These are phyloP conservation scores for Megamerina dolium DNA, from an alignment of 2,888 invertebrate species.

Conservation along the genomic window DNA sequence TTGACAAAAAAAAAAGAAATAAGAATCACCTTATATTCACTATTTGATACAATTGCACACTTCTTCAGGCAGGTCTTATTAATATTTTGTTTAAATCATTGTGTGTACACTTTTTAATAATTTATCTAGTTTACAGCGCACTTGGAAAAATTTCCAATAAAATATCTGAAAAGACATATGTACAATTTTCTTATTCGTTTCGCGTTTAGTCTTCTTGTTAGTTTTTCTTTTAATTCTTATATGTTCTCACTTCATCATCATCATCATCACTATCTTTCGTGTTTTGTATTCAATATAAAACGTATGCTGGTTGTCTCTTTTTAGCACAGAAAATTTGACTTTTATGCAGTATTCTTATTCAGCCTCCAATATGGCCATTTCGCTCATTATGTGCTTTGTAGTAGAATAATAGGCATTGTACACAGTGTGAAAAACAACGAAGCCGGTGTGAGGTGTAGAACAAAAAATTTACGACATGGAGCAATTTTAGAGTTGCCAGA, in stretches of 20 bases:
- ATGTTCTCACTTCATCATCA: neutral
- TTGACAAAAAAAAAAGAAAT: constrained; percentile 14
- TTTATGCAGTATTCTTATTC: neutral
- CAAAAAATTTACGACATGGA: constrained; percentile 4
- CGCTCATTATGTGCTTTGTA: too few relatives aligned
- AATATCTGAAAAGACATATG: constrained; percentile 8
- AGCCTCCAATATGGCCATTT: neutral
- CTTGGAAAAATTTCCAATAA: constrained; percentile 1
- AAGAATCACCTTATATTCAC: too few relatives aligned
- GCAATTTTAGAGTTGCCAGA: neutral
- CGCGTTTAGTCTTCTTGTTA: too few relatives aligned
- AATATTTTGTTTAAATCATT: neutral
- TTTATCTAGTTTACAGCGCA: neutral
- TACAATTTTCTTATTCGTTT: constrained; percentile 6
- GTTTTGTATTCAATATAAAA: neutral
- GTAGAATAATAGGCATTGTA: constrained; percentile 8
- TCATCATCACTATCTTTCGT: neutral
- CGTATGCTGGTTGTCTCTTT: neutral
- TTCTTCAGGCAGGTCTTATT: neutral
- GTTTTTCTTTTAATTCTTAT: constrained; percentile 9
- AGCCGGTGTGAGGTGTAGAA: constrained; percentile 15
- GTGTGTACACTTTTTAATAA: neutral
- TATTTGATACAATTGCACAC: neutral
- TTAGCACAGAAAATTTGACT: constrained; percentile 4
- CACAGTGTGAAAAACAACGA: constrained; percentile 20